phyloP scores from a whole-genome alignment of 1,140 invertebrate species.

The Neodiprion virginianus region DNA sequence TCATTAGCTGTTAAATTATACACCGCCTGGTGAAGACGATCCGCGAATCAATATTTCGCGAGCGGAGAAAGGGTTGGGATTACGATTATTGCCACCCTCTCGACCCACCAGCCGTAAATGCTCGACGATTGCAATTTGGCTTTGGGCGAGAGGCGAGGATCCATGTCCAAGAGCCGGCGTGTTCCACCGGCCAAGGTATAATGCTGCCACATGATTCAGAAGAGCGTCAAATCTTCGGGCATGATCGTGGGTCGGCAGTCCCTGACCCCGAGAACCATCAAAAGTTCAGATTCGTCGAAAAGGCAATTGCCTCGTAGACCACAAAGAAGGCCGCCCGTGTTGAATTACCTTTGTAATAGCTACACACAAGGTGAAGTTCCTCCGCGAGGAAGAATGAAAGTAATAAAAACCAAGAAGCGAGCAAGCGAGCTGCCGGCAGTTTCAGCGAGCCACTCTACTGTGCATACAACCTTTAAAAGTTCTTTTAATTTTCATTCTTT shows the following conservation, averaged over 20 bases:
- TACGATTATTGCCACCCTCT: background rate
- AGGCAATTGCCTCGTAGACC: background rate
- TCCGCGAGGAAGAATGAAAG: no score
- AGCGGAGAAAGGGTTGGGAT: background rate
- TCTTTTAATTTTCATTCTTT: no score
- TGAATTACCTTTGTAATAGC: no score
- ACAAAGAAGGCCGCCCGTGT: background rate
- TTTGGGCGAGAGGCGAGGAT: background rate
- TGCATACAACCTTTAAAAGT: no score
- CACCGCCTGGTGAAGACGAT: no score
- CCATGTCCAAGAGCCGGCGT: background rate
- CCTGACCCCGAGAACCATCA: background rate
- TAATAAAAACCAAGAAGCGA: no score
- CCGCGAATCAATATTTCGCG: background rate
- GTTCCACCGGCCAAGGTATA: background rate
- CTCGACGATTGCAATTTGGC: conserved; percentile 1
- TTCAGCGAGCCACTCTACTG: no score
- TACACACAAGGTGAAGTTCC: no score
- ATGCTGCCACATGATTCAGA: no score
- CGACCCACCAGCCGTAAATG: background rate
- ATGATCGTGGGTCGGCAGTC: background rate
- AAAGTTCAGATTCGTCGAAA: background rate
- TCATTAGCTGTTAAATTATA: no score
- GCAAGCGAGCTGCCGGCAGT: no score
- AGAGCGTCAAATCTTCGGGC: no score